Conservation (phyloP, 1,140 invertebrate genomes). For the Agrilus planipennis region DNA sequence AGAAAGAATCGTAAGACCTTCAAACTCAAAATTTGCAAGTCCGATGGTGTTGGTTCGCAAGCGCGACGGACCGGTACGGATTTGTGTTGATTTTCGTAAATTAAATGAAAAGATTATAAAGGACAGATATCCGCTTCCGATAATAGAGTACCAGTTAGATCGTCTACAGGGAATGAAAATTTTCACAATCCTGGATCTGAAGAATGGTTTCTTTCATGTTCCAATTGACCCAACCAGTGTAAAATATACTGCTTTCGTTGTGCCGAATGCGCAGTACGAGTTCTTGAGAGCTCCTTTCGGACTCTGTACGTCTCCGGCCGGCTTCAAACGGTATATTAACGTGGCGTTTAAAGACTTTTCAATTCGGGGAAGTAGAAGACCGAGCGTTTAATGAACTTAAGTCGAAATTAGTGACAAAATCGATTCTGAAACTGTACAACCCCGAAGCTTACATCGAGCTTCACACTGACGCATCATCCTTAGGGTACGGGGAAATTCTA, state of each 20-base stretch:
- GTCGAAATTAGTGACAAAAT: slow-evolving; percentile 5
- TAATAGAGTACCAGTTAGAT: slow-evolving; percentile 26
- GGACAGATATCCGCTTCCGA: no score
- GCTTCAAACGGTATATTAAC: slow-evolving; percentile 3
- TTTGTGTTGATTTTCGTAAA: slow-evolving; percentile 30
- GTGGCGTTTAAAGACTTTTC: slow-evolving; percentile 15
- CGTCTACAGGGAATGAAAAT: slow-evolving; percentile 13
- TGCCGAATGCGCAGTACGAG: slow-evolving; percentile 32
- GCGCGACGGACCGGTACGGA: slow-evolving; percentile 22
- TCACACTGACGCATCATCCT: slow-evolving; percentile 17
- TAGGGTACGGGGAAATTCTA: slow-evolving; percentile 24
- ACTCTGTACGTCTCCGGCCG: slow-evolving; percentile 28
- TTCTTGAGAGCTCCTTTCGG: slow-evolving; percentile 34
- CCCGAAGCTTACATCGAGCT: slow-evolving; percentile 24
- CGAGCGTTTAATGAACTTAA: slow-evolving; percentile 8
- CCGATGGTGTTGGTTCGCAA: slow-evolving; percentile 29
- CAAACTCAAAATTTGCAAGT: slow-evolving; percentile 22
- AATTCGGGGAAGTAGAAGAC: slow-evolving; percentile 10
- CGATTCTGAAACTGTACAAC: slow-evolving; percentile 29
- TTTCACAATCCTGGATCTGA: slow-evolving; percentile 21
- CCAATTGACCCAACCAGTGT: slow-evolving; percentile 23
- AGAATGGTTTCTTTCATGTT: slow-evolving; percentile 16
- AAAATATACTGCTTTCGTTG: slow-evolving; percentile 30
- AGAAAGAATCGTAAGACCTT: slow-evolving; percentile 13
- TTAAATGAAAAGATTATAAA: slow-evolving; percentile 29